These are phyloP conservation scores for Acleris emargana DNA, from an alignment of 2,888 invertebrate genomes.

Conservation along the genomic window DNA sequence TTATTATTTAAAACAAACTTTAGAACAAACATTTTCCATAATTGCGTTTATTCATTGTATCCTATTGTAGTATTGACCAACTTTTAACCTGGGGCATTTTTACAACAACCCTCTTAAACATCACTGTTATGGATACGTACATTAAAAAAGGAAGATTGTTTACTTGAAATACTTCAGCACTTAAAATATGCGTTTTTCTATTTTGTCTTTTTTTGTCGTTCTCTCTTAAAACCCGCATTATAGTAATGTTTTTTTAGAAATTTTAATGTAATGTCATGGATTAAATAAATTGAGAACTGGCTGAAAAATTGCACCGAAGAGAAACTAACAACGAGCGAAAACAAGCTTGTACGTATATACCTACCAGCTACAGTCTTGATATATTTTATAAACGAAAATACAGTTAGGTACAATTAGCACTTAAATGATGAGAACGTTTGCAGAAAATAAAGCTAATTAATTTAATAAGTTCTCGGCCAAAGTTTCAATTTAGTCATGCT, in stretches of 20 bases:
- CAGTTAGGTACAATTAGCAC: constrained; percentile 15
- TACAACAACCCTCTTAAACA: background rate
- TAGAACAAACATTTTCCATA: constrained; percentile 18
- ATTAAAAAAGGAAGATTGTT: too few relatives aligned
- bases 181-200: too few relatives aligned
- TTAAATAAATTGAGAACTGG: too few relatives aligned
- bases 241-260: too few relatives aligned
- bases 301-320: background rate
- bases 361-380: background rate
- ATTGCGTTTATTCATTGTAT: constrained; percentile 21
- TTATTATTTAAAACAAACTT: constrained; percentile 30
- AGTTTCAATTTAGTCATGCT: constrained; percentile 21
- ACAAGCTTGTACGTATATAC: too few relatives aligned
- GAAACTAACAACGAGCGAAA: background rate
- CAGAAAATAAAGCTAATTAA: constrained; percentile 22
- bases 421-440: constrained; percentile 4
- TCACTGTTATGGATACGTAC: too few relatives aligned
- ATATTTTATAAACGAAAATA: constrained; percentile 8
- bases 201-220: too few relatives aligned
- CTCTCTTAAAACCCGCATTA: too few relatives aligned
- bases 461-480: constrained; percentile 15
- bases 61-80: constrained; percentile 9
- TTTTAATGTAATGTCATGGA: too few relatives aligned
- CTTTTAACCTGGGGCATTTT: constrained; percentile 1
- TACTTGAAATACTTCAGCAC: too few relatives aligned